Evolutionary conservation across 1,140 invertebrate genomes (phyloP).

Genomic region (Microplitis demolitor): DNA sequence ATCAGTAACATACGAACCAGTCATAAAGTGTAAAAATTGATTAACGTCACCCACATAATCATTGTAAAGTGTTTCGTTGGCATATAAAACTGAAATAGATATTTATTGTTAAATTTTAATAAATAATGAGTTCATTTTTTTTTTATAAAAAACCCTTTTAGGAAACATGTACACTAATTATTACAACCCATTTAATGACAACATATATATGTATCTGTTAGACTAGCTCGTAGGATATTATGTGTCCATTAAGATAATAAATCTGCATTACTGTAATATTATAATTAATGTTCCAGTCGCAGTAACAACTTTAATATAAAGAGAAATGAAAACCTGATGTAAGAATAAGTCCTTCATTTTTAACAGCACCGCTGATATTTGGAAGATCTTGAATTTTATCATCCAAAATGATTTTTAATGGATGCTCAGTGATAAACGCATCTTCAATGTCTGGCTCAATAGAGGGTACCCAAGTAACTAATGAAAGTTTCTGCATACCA

Average conservation of each 20-base stretch:
- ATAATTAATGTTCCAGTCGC: neutral
- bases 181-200: too few species aligned
- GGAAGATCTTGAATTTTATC: slow-evolving; percentile 26
- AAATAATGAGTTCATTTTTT: too few species aligned
- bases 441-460: slow-evolving; percentile 19
- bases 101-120: neutral
- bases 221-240: too few species aligned
- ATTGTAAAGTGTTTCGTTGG: slow-evolving; percentile 16
- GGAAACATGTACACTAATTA: too few species aligned
- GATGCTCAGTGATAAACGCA: slow-evolving; percentile 30
- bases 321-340: slow-evolving; percentile 14
- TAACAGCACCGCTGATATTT: slow-evolving; percentile 22
- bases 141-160: too few species aligned
- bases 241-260: neutral
- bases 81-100: slow-evolving; percentile 16
- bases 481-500: neutral
- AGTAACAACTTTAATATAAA: neutral
- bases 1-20: neutral
- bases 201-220: too few species aligned
- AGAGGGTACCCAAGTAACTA: slow-evolving; percentile 26
- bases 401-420: slow-evolving; percentile 13
- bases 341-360: slow-evolving; percentile 25
- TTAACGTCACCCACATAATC: neutral
- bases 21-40: slow-evolving; percentile 3
- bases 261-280: slow-evolving; percentile 6